Percentiles rank a stretch among this genome's conserved stretches.
Evolutionary conservation across 1,140 invertebrate species (phyloP).

Genomic region (Zaprionus kolodkinae): DNA sequence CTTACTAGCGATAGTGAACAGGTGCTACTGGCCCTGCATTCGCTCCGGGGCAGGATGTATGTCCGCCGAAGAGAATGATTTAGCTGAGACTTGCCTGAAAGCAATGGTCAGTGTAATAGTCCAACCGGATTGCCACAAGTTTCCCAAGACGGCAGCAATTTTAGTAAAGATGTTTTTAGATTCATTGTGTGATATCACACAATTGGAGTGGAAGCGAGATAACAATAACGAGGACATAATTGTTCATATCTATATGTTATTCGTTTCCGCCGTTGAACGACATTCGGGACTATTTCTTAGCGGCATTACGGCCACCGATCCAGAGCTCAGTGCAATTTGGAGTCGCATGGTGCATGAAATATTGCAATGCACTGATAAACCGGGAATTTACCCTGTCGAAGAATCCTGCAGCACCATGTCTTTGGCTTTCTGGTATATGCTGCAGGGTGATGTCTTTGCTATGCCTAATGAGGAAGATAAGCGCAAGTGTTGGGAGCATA

Average conservation of each 20-base stretch:
- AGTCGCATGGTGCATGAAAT: conserved; percentile 85
- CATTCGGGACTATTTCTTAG: conserved; percentile 88
- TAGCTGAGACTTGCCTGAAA: conserved; percentile 87
- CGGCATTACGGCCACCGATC: conserved; percentile 83
- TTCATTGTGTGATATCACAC: conserved; percentile 71
- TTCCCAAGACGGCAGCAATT: conserved; percentile 85
- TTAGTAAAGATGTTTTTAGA: conserved; percentile 85
- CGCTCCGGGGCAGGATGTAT: conserved; percentile 83
- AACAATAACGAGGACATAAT: conserved; percentile 85
- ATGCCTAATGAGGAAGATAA: conserved; percentile 70
- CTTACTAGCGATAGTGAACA: conserved; percentile 78
- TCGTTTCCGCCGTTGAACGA: conserved; percentile 88
- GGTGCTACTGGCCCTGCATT: conserved; percentile 81
- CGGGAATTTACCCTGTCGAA: conserved; percentile 93
- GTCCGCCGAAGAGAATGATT: conserved; percentile 85
- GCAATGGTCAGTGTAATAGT: conserved; percentile 86
- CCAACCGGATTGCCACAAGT: conserved; percentile 86
- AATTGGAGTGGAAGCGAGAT: conserved; percentile 81
- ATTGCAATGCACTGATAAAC: conserved; percentile 90
- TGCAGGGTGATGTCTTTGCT: conserved; percentile 87
- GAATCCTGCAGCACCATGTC: conserved; percentile 93
- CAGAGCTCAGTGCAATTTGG: conserved; percentile 82
- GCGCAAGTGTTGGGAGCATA: conserved; percentile 74
- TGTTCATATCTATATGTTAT: conserved; percentile 87
- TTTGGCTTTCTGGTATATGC: conserved; percentile 95